Evolutionary conservation across 2,888 invertebrate genomes (phyloP).

Genomic region (Allophyes oxyacanthae): DNA sequence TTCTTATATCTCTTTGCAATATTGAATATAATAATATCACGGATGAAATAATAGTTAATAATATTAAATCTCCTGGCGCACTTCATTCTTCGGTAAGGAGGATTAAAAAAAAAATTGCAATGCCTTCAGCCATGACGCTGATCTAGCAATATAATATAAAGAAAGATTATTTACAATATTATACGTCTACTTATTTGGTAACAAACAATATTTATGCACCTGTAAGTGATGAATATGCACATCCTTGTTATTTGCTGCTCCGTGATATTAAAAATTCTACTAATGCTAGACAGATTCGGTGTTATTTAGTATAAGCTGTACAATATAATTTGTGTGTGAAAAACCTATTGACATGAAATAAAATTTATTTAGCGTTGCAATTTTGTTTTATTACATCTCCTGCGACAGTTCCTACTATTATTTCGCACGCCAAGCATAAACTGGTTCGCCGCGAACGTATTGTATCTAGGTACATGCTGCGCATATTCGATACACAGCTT

Average conservation of each 20-base stretch:
- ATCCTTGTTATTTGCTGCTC: slow-evolving; percentile 67
- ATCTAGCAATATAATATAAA: slow-evolving; percentile 18
- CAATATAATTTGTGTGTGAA: slow-evolving; percentile 79
- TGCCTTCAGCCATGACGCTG: slow-evolving; percentile 43
- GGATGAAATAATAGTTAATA: not conserved
- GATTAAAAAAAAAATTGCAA: slow-evolving; percentile 18
- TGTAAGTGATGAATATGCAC: slow-evolving; percentile 57
- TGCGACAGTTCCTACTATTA: no score
- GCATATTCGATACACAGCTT: no score
- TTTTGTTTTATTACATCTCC: slow-evolving; percentile 64
- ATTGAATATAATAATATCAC: no score
- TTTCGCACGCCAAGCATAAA: no score
- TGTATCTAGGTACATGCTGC: no score
- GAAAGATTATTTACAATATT: slow-evolving; percentile 27
- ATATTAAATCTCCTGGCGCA: slow-evolving; percentile 2
- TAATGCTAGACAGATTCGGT: slow-evolving; percentile 72
- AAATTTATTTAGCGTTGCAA: slow-evolving; percentile 83
- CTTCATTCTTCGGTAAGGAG: slow-evolving; percentile 8
- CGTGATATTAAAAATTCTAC: slow-evolving; percentile 70
- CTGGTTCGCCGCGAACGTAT: no score
- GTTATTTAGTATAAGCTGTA: slow-evolving; percentile 68
- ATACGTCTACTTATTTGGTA: slow-evolving; percentile 27
- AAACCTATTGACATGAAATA: slow-evolving; percentile 81
- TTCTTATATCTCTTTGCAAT: no score
- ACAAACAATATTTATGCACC: slow-evolving; percentile 39